Base-by-base conservation (phyloP, 2,888 invertebrate genomes). In the Hyppa rectilinea region DNA sequence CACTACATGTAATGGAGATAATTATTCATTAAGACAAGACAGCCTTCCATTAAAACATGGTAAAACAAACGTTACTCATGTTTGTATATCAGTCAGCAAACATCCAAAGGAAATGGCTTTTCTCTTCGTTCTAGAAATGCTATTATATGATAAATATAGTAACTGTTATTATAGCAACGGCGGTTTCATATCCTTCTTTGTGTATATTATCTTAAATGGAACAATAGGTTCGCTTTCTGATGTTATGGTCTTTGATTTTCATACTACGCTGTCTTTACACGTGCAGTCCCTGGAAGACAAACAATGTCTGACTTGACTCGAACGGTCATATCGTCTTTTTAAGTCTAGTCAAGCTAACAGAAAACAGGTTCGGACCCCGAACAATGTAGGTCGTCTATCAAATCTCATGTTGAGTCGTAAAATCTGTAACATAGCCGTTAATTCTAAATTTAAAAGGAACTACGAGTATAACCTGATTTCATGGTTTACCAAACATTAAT, bases 21-120 rank as follows among this genome's bases (percentile, higher is more conserved):
- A 55, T 60, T 69, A 58, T 53, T 53, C 45, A 47, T 40, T 45
- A 38, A 62, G 53, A 49, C 58, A 38, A 62, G 53, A 49, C 58
- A 65, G 10, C 23, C 40, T 63, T 47, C 34, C 60, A 78, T 63
- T 70, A 81, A 76, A 64, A 56, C 62, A 20, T 50, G 12, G 36
- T 43, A 61, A 49, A 66, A 79, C 66, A 72, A 64, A 78, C 63
- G 50, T 52, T 50, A 36, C 10, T 43, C 45, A 26, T 72, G 62
- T 70, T 78, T 78, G 47, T 81, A 23, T 71, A 66, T 58, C 66
- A 66, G 36, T 50, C 23, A 43, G 49, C 45, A 71, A 78, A 84
- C 75, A 82, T 82, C 85, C 73, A 43, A 56, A 53, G 71, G 83
- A 82, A 80, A 82, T 80, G 71, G 67, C 17, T 80, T 75, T 75